Conservation (phyloP, 2,888 invertebrate species). For the Scaeva pyrastri region DNA sequence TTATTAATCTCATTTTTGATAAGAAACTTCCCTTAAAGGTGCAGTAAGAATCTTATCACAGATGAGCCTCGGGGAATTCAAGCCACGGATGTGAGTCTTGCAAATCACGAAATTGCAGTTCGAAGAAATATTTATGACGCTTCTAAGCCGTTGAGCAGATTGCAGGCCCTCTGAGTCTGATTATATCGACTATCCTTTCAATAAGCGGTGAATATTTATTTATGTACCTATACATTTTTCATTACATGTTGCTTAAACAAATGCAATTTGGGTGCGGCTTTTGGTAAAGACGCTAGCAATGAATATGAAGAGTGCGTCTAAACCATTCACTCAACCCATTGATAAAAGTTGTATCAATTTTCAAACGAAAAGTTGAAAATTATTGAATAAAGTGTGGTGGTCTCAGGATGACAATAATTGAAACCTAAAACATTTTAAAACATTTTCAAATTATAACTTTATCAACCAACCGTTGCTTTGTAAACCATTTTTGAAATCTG, state of each 20-base stretch:
- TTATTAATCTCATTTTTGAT: conserved; percentile 79
- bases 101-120: conserved; percentile 50
- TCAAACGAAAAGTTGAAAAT: neutral
- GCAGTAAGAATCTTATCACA: conserved; percentile 82
- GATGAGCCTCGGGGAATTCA: conserved; percentile 78
- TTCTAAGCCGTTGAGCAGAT: conserved; percentile 26
- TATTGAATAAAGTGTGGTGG: neutral
- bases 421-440: no score
- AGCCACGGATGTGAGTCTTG: conserved; percentile 45
- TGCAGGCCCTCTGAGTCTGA: conserved; percentile 32
- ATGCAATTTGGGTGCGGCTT: conserved; percentile 8
- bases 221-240: neutral
- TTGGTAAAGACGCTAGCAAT: neutral
- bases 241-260: neutral
- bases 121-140: conserved; percentile 28
- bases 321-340: neutral
- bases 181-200: conserved; percentile 54
- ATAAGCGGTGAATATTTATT: neutral
- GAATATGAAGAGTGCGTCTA: neutral
- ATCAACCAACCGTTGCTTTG: no score
- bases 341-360: conserved; percentile 1
- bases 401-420: no score
- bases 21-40: conserved; percentile 81
- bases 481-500: no score
- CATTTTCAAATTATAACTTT: no score